phyloP scores from a whole-genome alignment of 2,888 invertebrate genomes.

The Epistrophella euchroma region DNA sequence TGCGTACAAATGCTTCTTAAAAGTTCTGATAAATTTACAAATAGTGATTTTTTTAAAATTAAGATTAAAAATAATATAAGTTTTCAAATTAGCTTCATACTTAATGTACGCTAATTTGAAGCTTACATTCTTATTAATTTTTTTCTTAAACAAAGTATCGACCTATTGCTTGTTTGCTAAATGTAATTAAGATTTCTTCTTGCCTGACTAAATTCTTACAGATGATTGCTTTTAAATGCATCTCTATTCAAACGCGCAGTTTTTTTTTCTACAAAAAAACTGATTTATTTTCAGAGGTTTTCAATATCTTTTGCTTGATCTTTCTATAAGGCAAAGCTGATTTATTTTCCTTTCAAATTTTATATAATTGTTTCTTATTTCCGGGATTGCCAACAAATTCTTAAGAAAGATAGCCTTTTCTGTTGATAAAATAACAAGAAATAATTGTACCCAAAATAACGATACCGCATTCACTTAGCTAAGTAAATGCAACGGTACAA shows the following conservation, averaged over 20 bases:
- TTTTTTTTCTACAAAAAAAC: neutral
- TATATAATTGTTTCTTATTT: conserved; percentile 36
- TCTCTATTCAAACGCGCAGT: neutral
- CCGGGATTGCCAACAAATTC: conserved; percentile 40
- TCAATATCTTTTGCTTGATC: neutral
- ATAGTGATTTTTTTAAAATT: too few species aligned
- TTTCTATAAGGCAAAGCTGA: neutral
- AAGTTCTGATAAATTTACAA: too few species aligned
- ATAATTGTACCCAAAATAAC: conserved; percentile 28
- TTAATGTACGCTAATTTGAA: too few species aligned
- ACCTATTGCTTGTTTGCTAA: neutral
- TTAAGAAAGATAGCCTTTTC: conserved; percentile 24
- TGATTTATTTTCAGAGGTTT: neutral
- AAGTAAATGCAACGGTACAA: conserved; percentile 49
- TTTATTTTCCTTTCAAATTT: conserved; percentile 38
- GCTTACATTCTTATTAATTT: too few species aligned
- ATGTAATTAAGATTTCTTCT: neutral
- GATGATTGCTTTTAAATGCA: neutral
- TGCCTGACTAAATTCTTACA: neutral
- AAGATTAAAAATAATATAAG: too few species aligned
- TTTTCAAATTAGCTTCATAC: too few species aligned
- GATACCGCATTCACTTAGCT: conserved; percentile 54
- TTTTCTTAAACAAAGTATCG: neutral
- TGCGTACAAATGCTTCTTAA: too few species aligned
- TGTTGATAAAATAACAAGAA: conserved; percentile 5